These are phyloP conservation scores for Dysidea cf. avara DNA, from an alignment of 37 sponge, comb jelly and placozoan species.

Conservation along the genomic window DNA sequence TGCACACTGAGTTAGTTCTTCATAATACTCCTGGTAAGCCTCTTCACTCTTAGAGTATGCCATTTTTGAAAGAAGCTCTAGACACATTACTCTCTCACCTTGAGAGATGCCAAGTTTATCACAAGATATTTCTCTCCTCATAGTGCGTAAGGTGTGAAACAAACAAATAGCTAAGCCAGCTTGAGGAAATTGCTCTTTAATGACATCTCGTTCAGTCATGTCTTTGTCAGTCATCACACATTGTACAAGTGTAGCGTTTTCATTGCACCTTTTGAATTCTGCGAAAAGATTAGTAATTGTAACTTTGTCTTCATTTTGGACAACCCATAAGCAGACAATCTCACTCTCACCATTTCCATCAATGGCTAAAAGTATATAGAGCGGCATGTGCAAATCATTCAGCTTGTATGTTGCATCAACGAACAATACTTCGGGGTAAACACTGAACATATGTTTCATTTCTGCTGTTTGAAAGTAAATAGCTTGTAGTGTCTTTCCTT, in stretches of 20 bases:
- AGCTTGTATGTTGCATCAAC: constrained; percentile 32
- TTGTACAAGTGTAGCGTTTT: neutral
- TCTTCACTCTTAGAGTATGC: constrained; percentile 27
- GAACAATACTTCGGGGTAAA: constrained; percentile 19
- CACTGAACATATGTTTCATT: constrained; percentile 4
- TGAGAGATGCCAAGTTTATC: constrained; percentile 15
- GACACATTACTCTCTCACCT: neutral
- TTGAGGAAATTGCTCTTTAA: constrained; percentile 1
- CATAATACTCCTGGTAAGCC: constrained; percentile 37
- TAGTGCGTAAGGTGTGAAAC: constrained; percentile 23
- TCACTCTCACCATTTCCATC: constrained; percentile 40
- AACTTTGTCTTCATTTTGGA: constrained; percentile 5
- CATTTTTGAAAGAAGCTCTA: constrained; percentile 55
- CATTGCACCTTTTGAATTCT: constrained; percentile 26
- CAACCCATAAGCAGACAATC: constrained; percentile 12
- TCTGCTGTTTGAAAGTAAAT: constrained; percentile 17
- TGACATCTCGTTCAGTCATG: constrained; percentile 17
- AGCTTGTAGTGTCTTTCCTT: constrained; percentile 9
- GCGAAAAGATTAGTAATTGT: neutral
- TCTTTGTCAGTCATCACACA: constrained; percentile 38
- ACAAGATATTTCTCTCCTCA: constrained; percentile 17
- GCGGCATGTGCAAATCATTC: constrained; percentile 22
- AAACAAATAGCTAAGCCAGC: constrained; percentile 12
- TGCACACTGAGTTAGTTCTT: neutral
- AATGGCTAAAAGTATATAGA: constrained; percentile 8